Percentiles rank a stretch among this genome's conserved stretches.
Conservation (phyloP, 2,113 vertebrate species). For the Geococcyx californianus region DNA sequence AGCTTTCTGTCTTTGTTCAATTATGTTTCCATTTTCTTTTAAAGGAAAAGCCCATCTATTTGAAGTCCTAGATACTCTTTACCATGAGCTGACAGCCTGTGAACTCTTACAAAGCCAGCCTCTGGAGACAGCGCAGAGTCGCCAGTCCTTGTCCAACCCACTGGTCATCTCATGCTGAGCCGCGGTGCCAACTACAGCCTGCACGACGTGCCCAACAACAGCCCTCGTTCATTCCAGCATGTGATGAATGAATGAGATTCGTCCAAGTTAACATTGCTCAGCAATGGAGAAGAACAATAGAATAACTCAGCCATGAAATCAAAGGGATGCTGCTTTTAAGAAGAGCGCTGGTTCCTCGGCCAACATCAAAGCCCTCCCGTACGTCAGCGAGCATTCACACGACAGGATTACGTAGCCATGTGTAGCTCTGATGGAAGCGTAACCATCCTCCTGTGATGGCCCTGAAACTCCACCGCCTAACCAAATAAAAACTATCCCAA, state of each 20-base stretch:
- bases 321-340: background rate
- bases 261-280: background rate
- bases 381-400: rapidly evolving
- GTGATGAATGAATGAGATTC: background rate
- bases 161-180: slow-evolving; percentile 75
- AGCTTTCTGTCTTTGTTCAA: background rate
- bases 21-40: background rate
- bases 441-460: background rate
- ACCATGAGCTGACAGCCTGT: slow-evolving; percentile 85
- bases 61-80: slow-evolving; percentile 84
- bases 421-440: background rate
- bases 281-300: background rate
- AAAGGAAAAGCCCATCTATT: slow-evolving; percentile 80
- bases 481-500: background rate
- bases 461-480: background rate
- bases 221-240: background rate
- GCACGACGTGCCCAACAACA: rapidly evolving
- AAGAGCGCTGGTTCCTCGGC: background rate
- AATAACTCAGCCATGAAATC: background rate
- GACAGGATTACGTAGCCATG: background rate
- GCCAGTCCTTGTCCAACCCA: slow-evolving; percentile 60
- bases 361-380: background rate
- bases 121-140: slow-evolving; percentile 62
- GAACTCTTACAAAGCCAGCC: slow-evolving; percentile 78
- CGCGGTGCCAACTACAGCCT: background rate